These are phyloP conservation scores for Dione vanillae DNA, from an alignment of 2,888 invertebrate species.

Conservation along the genomic window DNA sequence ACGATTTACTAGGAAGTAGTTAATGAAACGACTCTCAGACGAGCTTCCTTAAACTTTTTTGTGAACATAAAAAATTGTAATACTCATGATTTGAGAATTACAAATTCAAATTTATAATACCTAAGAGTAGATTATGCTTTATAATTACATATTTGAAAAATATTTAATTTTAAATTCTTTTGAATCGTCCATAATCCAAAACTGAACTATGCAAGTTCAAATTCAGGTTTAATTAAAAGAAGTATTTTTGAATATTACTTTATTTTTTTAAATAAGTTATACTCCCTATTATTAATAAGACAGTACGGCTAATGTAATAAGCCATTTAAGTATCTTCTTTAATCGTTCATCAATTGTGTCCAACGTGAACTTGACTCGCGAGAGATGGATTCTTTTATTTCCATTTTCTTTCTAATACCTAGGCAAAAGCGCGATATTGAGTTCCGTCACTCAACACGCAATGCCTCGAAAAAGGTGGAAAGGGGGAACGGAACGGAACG, in stretches of 20 bases:
- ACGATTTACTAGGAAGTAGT: constrained; percentile 16
- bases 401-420: not conserved
- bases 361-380: too few species aligned
- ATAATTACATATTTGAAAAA: too few species aligned
- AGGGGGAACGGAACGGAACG: too few species aligned
- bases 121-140: not conserved
- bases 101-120: not conserved
- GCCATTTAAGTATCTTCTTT: not conserved
- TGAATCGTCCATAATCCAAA: too few species aligned
- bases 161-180: too few species aligned
- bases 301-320: not conserved
- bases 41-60: constrained; percentile 28
- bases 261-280: too few species aligned
- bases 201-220: too few species aligned
- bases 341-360: not conserved
- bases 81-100: not conserved
- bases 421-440: not conserved
- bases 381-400: too few species aligned
- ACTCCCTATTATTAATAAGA: too few species aligned
- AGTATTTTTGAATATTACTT: too few species aligned
- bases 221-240: too few species aligned
- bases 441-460: not conserved
- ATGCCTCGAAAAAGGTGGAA: too few species aligned
- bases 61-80: not conserved
- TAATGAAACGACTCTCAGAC: constrained; percentile 21